Percentiles rank a stretch among this genome's conserved stretches.
Conservation (phyloP, 2,888 invertebrate species). For the Fragum sueziense region DNA sequence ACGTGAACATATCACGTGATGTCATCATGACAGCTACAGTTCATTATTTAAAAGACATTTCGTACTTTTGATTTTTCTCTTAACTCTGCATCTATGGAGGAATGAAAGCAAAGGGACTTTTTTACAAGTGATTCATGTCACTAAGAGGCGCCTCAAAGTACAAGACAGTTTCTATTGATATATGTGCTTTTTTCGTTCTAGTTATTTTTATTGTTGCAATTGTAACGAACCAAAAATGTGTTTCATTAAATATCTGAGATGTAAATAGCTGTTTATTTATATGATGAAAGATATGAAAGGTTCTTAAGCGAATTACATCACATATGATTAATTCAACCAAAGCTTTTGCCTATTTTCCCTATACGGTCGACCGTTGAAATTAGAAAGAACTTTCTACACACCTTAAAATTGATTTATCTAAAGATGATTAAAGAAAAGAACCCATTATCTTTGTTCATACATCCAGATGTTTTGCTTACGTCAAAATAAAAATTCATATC, state of each 20-base stretch:
- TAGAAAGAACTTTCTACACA: too few relatives aligned
- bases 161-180: slow-evolving; percentile 1
- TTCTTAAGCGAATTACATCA: not conserved
- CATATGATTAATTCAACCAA: too few relatives aligned
- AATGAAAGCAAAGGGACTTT: not conserved
- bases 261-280: not conserved
- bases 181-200: slow-evolving; percentile 9
- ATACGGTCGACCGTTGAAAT: slow-evolving; percentile 9
- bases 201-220: not conserved
- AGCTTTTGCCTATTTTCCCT: not conserved
- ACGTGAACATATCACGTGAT: not conserved
- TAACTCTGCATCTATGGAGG: not conserved
- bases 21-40: not conserved
- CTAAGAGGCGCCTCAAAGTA: not conserved
- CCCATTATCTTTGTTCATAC: not conserved
- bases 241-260: slow-evolving; percentile 12
- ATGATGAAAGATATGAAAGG: not conserved
- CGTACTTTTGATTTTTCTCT: not conserved
- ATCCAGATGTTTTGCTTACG: slow-evolving; percentile 13
- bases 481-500: slow-evolving; percentile 10
- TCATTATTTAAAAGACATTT: not conserved
- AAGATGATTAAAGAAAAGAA: too few relatives aligned
- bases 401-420: too few relatives aligned
- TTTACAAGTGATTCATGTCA: not conserved
- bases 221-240: slow-evolving; percentile 6